These are phyloP conservation scores for Emys orbicularis DNA, from an alignment of 2,797 vertebrate genomes.

Conservation along the genomic window DNA sequence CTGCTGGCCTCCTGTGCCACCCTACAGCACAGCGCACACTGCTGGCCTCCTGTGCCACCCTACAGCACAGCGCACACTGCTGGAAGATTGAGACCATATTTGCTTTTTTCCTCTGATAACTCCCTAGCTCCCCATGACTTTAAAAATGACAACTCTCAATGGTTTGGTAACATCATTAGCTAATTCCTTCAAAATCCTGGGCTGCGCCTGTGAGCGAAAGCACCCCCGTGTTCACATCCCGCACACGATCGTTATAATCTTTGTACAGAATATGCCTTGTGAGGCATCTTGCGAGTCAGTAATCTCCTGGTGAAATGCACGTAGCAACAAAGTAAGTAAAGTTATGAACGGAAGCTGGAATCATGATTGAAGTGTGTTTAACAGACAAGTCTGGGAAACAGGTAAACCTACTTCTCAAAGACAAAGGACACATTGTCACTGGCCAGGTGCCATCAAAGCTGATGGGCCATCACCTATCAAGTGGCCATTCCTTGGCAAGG, in stretches of 20 bases:
- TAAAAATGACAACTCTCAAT: neutral
- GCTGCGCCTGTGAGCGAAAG: neutral
- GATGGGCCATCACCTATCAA: neutral
- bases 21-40: too few relatives aligned
- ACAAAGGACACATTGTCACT: neutral
- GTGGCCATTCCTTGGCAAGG: neutral
- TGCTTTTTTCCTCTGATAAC: neutral
- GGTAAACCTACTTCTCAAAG: neutral
- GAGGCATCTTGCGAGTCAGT: neutral
- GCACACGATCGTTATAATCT: neutral
- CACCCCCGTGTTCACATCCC: neutral
- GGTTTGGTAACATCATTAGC: neutral
- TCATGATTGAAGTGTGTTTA: neutral
- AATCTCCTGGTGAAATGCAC: neutral
- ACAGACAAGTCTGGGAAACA: neutral
- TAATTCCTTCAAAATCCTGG: neutral
- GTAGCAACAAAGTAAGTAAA: neutral
- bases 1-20: too few relatives aligned
- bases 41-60: too few relatives aligned
- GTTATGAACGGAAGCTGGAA: neutral
- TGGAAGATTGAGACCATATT: neutral
- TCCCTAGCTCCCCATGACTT: neutral
- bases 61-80: too few relatives aligned
- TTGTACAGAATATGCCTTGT: neutral
- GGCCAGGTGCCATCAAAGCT: neutral